These are phyloP conservation scores for Solenopsis invicta DNA, from an alignment of 1,140 invertebrate genomes.

Conservation along the genomic window DNA sequence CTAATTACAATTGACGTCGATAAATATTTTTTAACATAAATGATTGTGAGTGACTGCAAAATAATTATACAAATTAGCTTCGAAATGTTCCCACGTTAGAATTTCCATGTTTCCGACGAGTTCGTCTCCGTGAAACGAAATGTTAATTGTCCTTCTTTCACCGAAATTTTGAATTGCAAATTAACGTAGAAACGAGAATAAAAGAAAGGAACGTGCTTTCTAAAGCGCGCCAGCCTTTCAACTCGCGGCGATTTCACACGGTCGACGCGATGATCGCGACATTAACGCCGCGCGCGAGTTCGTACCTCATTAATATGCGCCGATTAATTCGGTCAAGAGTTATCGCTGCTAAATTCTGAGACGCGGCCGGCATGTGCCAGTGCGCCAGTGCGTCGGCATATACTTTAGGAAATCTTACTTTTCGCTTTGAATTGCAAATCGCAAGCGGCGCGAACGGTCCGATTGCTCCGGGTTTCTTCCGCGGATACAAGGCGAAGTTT, in stretches of 20 bases:
- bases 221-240: background rate
- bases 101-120: background rate
- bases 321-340: slow-evolving; percentile 57
- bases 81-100: background rate
- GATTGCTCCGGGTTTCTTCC: slow-evolving; percentile 47
- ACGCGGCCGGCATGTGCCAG: slow-evolving; percentile 65
- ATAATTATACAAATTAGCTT: slow-evolving; percentile 18
- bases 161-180: slow-evolving; percentile 49
- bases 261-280: slow-evolving; percentile 11
- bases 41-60: background rate
- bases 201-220: background rate
- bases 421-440: slow-evolving; percentile 73
- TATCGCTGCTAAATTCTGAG: slow-evolving; percentile 57
- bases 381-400: background rate
- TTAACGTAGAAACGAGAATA: slow-evolving; percentile 3
- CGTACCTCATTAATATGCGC: slow-evolving; percentile 40
- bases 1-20: slow-evolving; percentile 28
- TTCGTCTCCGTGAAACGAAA: background rate
- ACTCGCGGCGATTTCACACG: slow-evolving; percentile 3
- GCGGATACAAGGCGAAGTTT: slow-evolving; percentile 38
- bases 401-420: slow-evolving; percentile 45
- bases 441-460: slow-evolving; percentile 34
- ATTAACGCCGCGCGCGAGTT: background rate
- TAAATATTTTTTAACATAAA: slow-evolving; percentile 23
- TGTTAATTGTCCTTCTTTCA: slow-evolving; percentile 26